A percentile compares a stretch with the other conserved stretches of the same genome.
phyloP scores from a whole-genome alignment of 2,113 vertebrate genomes.

The Dromiciops gliroides region DNA sequence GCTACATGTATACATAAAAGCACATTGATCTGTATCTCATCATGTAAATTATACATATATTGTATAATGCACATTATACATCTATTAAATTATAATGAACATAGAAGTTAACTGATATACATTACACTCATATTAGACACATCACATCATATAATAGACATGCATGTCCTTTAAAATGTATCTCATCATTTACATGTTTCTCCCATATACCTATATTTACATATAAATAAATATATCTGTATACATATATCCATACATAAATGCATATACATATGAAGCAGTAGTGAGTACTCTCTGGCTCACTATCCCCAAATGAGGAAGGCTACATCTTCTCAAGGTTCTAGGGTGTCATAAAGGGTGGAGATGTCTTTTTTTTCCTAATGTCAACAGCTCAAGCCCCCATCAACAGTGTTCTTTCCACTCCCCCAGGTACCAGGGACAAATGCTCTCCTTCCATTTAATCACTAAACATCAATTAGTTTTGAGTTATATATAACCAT shows the following conservation, averaged over 20 bases:
- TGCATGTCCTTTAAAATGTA: too few species aligned
- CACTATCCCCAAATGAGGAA: not conserved
- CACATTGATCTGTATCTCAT: not conserved
- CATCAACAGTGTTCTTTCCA: not conserved
- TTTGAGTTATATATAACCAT: too few species aligned
- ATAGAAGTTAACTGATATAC: too few species aligned
- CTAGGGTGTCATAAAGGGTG: not conserved
- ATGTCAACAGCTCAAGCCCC: not conserved
- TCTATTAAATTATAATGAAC: too few species aligned
- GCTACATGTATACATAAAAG: not conserved
- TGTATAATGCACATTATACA: too few species aligned
- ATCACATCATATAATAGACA: too few species aligned
- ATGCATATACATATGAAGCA: not conserved
- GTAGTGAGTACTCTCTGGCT: not conserved
- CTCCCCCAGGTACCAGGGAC: not conserved
- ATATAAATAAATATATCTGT: too few species aligned
- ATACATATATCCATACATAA: not conserved
- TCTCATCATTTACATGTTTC: not conserved
- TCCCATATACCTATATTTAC: too few species aligned
- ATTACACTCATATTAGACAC: too few species aligned
- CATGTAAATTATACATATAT: too few species aligned
- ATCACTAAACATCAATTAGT: not conserved
- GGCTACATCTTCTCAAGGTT: not conserved
- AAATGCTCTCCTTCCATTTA: not conserved
- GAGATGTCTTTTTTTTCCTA: not conserved